Conservation (phyloP, 2,113 vertebrate genomes). For the Hippocampus guttulatus region DNA sequence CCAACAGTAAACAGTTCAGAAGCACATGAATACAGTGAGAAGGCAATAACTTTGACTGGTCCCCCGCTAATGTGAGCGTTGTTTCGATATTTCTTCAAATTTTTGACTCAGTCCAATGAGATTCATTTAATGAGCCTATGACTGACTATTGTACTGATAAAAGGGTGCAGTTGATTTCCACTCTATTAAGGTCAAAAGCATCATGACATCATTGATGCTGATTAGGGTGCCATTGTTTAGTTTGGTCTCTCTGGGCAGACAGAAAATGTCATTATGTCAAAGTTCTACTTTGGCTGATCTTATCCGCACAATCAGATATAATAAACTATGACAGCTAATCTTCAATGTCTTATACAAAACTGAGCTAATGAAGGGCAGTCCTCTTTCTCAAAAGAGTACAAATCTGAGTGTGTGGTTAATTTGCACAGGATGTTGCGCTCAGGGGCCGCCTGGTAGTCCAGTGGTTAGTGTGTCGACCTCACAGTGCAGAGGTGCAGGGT, state of each 20-base stretch:
- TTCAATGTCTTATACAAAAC: conserved; percentile 3
- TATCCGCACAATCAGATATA: neutral
- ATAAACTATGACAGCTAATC: conserved; percentile 1
- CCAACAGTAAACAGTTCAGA: conserved; percentile 55
- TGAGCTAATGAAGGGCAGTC: neutral
- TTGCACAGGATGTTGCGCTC: conserved; percentile 14
- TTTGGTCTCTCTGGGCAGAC: neutral
- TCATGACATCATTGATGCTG: neutral
- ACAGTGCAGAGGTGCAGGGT: too few species aligned
- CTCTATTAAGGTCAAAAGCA: conserved; percentile 1
- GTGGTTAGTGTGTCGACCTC: too few species aligned
- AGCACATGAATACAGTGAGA: conserved; percentile 23
- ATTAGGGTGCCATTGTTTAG: neutral
- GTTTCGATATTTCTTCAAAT: neutral
- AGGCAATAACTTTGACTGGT: neutral
- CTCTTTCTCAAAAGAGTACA: conserved; percentile 3
- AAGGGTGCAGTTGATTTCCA: neutral
- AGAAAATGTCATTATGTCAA: neutral
- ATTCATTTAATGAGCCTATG: conserved; percentile 8
- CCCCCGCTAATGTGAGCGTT: neutral
- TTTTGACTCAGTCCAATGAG: conserved; percentile 5
- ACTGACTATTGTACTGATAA: neutral
- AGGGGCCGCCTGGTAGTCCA: neutral
- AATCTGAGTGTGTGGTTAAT: conserved; percentile 13
- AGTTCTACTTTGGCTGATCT: neutral